A percentile compares a stretch with the other conserved stretches of the same genome.
Conservation (phyloP, 2,113 vertebrate species). For the Vanacampus margaritifer region DNA sequence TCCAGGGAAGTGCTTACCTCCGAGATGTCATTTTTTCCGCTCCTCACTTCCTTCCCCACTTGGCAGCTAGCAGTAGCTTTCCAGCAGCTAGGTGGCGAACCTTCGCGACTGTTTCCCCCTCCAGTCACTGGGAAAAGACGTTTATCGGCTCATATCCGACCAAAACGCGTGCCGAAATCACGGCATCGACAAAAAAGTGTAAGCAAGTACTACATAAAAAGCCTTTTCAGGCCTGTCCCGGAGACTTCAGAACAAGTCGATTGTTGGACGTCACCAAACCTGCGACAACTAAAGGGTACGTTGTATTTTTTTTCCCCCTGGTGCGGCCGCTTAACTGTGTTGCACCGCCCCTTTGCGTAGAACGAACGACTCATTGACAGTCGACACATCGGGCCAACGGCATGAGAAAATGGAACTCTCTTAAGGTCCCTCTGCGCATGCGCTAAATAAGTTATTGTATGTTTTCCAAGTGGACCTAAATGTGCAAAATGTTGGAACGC, state of each 20-base stretch:
- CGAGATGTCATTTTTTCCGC: constrained; percentile 87
- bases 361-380: neutral
- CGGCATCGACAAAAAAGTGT: constrained; percentile 41
- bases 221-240: constrained; percentile 70
- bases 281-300: constrained; percentile 57
- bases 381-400: constrained; percentile 16
- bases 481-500: neutral
- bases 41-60: constrained; percentile 59
- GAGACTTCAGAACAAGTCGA: constrained; percentile 65
- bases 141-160: constrained; percentile 62
- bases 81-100: constrained; percentile 37
- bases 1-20: constrained; percentile 73
- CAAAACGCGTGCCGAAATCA: constrained; percentile 44
- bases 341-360: neutral
- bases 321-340: neutral
- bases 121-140: constrained; percentile 43
- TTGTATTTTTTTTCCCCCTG: constrained; percentile 22
- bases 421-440: constrained; percentile 38
- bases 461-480: neutral
- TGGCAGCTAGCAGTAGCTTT: constrained; percentile 55
- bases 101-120: constrained; percentile 39
- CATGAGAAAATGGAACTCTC: constrained; percentile 18
- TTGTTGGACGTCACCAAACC: constrained; percentile 73
- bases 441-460: neutral
- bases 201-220: constrained; percentile 33